Conservation (phyloP, 2,797 vertebrate species). For the Sebastes minor region DNA sequence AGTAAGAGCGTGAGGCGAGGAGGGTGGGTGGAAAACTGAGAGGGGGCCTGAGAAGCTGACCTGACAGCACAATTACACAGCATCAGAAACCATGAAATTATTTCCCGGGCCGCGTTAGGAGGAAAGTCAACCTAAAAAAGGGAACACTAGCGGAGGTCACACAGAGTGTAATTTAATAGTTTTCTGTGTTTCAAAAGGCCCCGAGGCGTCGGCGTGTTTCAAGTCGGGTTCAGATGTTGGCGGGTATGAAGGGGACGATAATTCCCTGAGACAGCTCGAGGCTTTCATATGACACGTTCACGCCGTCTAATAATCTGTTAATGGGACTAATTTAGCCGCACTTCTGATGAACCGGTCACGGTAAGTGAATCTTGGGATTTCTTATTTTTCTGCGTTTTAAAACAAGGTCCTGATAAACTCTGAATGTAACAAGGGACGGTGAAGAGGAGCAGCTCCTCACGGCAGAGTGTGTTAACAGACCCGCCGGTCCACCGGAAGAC, state of each 20-base stretch:
- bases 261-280: not conserved
- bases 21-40: constrained; percentile 26
- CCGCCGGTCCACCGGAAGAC: too few species aligned
- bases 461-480: too few species aligned
- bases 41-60: constrained; percentile 38
- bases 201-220: not conserved
- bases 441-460: not conserved
- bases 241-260: not conserved
- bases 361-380: constrained; percentile 8
- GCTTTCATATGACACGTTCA: constrained; percentile 34
- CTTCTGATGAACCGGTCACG: not conserved
- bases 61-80: constrained; percentile 66
- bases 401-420: not conserved
- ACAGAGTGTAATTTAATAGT: constrained; percentile 31
- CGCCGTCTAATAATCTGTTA: constrained; percentile 32
- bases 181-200: constrained; percentile 19
- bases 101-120: constrained; percentile 22
- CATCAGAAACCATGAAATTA: constrained; percentile 65
- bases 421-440: not conserved
- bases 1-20: constrained; percentile 14
- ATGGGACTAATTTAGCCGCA: constrained; percentile 27
- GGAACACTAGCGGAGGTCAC: constrained; percentile 14
- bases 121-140: constrained; percentile 25
- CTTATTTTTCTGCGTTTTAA: not conserved
- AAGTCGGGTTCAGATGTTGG: constrained; percentile 2